phyloP scores from a whole-genome alignment of 2,888 invertebrate species.

The Oxyteleia sp. region DNA sequence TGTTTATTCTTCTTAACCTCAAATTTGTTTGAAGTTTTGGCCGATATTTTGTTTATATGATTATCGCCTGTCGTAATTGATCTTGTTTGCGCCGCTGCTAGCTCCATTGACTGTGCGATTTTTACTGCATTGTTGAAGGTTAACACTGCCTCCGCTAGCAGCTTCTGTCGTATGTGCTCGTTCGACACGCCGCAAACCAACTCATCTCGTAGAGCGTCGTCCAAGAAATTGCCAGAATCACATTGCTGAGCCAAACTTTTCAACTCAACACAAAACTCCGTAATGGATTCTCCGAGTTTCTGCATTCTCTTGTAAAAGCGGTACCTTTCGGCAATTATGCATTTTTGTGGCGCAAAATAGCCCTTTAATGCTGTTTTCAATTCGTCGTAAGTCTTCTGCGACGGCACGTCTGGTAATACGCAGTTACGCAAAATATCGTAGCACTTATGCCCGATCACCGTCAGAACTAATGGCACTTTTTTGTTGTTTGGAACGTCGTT shows the following conservation, averaged over 20 bases:
- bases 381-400: slow-evolving; percentile 63
- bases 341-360: slow-evolving; percentile 72
- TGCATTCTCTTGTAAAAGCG: slow-evolving; percentile 76
- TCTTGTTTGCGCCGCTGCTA: slow-evolving; percentile 38
- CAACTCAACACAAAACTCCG: slow-evolving; percentile 72
- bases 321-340: slow-evolving; percentile 77
- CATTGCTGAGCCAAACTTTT: slow-evolving; percentile 75
- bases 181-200: slow-evolving; percentile 75
- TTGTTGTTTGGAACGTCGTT: slow-evolving; percentile 69
- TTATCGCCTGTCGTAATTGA: neutral
- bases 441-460: slow-evolving; percentile 72
- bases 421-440: slow-evolving; percentile 57
- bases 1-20: neutral
- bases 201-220: slow-evolving; percentile 73
- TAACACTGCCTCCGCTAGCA: slow-evolving; percentile 73
- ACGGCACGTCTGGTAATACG: slow-evolving; percentile 68
- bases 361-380: slow-evolving; percentile 57
- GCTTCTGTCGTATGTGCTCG: slow-evolving; percentile 32
- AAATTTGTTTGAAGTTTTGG: neutral
- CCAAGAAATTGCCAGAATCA: slow-evolving; percentile 75
- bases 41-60: neutral
- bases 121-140: slow-evolving; percentile 64
- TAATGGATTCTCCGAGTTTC: slow-evolving; percentile 65
- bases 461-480: slow-evolving; percentile 75
- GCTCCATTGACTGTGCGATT: slow-evolving; percentile 16